These are phyloP conservation scores for Empidonax alnorum DNA, from an alignment of 2,113 vertebrate genomes.

Conservation along the genomic window DNA sequence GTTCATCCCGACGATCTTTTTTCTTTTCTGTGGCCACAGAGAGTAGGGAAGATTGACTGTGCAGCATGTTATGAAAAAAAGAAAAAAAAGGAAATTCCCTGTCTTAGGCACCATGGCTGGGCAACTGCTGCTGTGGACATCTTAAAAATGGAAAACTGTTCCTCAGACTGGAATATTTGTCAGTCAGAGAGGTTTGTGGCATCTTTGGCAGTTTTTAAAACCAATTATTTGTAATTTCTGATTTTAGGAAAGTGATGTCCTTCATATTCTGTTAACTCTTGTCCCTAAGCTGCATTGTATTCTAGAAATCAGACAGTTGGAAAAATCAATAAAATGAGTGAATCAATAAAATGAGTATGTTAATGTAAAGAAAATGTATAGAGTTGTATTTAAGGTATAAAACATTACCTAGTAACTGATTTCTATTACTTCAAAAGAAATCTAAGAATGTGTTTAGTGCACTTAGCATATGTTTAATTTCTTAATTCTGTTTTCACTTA, in stretches of 20 bases:
- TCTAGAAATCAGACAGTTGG: background rate
- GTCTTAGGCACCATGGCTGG: background rate
- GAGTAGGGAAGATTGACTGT: background rate
- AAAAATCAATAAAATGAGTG: background rate
- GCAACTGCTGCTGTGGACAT: background rate
- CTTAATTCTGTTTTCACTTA: constrained; percentile 46
- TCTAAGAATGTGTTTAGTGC: background rate
- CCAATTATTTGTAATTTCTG: background rate
- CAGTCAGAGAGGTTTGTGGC: background rate
- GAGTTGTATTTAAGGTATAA: background rate
- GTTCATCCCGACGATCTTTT: background rate
- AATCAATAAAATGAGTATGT: background rate
- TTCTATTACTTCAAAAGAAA: background rate
- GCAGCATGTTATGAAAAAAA: background rate
- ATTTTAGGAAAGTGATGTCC: background rate
- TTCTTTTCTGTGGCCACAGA: background rate
- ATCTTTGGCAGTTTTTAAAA: background rate
- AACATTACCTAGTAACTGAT: background rate
- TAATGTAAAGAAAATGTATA: background rate
- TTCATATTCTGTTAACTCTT: background rate
- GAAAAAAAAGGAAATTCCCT: background rate
- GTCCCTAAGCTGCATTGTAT: background rate
- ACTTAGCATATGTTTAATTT: background rate
- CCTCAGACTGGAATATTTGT: background rate
- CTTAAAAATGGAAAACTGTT: background rate